These are phyloP conservation scores for Merluccius polli DNA, from an alignment of 2,797 vertebrate species.

Conservation along the genomic window DNA sequence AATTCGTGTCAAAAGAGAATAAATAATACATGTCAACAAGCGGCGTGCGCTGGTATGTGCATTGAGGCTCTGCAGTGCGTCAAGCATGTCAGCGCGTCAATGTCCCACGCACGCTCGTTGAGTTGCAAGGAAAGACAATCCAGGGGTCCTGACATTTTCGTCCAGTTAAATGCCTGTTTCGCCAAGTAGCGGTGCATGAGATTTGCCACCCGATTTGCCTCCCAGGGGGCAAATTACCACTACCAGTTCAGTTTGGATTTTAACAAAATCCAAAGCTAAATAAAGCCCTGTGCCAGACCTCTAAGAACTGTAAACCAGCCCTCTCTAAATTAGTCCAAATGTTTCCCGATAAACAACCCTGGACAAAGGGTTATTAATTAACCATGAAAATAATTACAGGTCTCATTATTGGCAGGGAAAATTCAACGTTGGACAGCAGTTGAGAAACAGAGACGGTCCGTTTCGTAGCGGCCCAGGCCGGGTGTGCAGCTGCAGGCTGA, in stretches of 20 bases:
- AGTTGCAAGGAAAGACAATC: not conserved
- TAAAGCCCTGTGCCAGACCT: conserved; percentile 25
- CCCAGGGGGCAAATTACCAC: not conserved
- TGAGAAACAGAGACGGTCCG: conserved; percentile 61
- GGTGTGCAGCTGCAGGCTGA: conserved; percentile 68
- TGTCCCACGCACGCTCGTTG: conserved; percentile 17
- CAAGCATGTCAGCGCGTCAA: conserved; percentile 28
- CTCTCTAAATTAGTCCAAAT: conserved; percentile 16
- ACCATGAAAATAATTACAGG: conserved; percentile 70
- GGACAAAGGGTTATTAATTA: conserved; percentile 62
- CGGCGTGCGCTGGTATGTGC: conserved; percentile 19
- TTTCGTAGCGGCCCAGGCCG: conserved; percentile 53
- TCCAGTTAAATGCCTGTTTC: conserved; percentile 10
- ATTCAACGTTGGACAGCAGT: conserved; percentile 71
- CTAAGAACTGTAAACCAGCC: conserved; percentile 31
- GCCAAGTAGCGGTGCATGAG: not conserved
- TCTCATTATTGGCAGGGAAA: conserved; percentile 61
- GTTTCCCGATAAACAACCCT: conserved; percentile 16
- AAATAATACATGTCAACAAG: conserved; percentile 41
- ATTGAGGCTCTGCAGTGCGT: conserved; percentile 20
- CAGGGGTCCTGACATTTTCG: conserved; percentile 26
- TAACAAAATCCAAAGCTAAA: conserved; percentile 27
- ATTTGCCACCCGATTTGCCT: not conserved
- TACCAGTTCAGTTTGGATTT: conserved; percentile 35
- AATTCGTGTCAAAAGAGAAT: conserved; percentile 38